phyloP scores from a whole-genome alignment of 2,888 invertebrate genomes.

The Lymantria monacha region DNA sequence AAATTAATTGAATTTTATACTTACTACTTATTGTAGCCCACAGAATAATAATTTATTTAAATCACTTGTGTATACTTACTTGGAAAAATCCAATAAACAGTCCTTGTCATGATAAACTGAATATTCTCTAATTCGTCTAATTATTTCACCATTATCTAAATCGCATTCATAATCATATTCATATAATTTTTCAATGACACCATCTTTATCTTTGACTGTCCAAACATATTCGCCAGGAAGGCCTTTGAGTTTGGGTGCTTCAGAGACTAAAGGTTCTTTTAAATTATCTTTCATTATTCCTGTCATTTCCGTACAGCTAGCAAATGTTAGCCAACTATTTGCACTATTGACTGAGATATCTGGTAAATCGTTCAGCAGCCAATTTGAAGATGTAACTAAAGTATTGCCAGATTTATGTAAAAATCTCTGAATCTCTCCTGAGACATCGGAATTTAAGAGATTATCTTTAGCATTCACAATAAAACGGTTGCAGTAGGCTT shows the following conservation, averaged over 20 bases:
- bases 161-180: slow-evolving; percentile 59
- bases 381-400: slow-evolving; percentile 8
- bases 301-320: slow-evolving; percentile 19
- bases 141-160: slow-evolving; percentile 58
- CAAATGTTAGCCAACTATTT: slow-evolving; percentile 21
- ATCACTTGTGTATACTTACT: slow-evolving; percentile 12
- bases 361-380: slow-evolving; percentile 12
- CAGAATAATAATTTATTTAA: too few relatives aligned
- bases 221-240: slow-evolving; percentile 68
- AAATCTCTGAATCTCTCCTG: slow-evolving; percentile 58
- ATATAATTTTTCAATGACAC: slow-evolving; percentile 68
- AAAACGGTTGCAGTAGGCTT: slow-evolving; percentile 58
- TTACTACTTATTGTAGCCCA: too few relatives aligned
- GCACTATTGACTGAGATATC: slow-evolving; percentile 5
- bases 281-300: slow-evolving; percentile 38
- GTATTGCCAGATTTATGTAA: slow-evolving; percentile 34
- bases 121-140: slow-evolving; percentile 66
- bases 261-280: slow-evolving; percentile 36
- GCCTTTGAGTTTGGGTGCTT: slow-evolving; percentile 56
- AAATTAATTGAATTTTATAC: too few relatives aligned
- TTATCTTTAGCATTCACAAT: slow-evolving; percentile 58
- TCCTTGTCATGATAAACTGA: slow-evolving; percentile 71
- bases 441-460: slow-evolving; percentile 52
- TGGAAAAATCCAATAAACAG: slow-evolving; percentile 60
- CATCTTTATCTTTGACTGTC: slow-evolving; percentile 71